These are phyloP conservation scores for Gadus chalcogrammus DNA, from an alignment of 2,113 vertebrate species.

Conservation along the genomic window DNA sequence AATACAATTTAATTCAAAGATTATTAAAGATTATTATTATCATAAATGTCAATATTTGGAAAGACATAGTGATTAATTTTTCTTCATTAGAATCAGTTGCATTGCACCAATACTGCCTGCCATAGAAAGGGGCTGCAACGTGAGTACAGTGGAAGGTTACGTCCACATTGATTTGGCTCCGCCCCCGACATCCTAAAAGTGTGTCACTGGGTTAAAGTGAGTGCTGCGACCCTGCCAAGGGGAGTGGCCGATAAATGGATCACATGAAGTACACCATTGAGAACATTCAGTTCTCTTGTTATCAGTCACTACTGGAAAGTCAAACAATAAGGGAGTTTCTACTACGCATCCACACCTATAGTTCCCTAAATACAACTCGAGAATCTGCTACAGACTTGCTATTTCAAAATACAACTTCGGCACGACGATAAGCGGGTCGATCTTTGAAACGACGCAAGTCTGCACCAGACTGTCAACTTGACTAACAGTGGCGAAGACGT, in stretches of 20 bases:
- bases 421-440: neutral
- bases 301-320: conserved; percentile 25
- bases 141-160: conserved; percentile 35
- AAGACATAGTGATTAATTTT: no score
- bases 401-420: neutral
- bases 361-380: neutral
- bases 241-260: conserved; percentile 61
- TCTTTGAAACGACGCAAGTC: neutral
- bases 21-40: no score
- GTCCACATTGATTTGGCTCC: conserved; percentile 44
- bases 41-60: no score
- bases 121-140: conserved; percentile 51
- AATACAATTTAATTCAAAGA: no score
- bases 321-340: conserved; percentile 31
- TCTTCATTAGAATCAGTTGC: no score
- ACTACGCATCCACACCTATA: neutral
- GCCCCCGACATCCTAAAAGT: conserved; percentile 63
- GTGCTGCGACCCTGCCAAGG: conserved; percentile 33
- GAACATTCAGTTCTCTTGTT: conserved; percentile 69
- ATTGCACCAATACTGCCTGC: no score
- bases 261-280: conserved; percentile 60
- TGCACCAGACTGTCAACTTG: neutral
- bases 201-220: conserved; percentile 83
- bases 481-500: neutral
- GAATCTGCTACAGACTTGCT: neutral